A percentile compares a stretch with the other conserved stretches of the same genome.
phyloP scores from a whole-genome alignment of 1,140 invertebrate species.

The Popillia japonica region DNA sequence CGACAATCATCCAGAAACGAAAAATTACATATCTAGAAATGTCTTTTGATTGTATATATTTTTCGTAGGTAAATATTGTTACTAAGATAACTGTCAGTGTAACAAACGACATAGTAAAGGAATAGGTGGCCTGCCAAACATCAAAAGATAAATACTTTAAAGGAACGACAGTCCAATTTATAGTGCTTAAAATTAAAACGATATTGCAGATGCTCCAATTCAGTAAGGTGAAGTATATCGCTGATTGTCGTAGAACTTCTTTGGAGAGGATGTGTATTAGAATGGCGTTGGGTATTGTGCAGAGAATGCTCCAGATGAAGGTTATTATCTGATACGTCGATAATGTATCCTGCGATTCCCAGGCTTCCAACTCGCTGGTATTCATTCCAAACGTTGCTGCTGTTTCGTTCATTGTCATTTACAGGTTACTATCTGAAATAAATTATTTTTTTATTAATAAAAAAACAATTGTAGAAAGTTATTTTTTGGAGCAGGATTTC shows the following conservation, averaged over 20 bases:
- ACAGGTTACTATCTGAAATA: not conserved
- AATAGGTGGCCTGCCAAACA: not conserved
- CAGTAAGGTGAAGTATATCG: not conserved
- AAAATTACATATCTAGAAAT: not conserved
- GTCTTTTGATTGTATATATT: not conserved
- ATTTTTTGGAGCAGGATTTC: no score
- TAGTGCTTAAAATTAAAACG: not conserved
- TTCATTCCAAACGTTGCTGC: not conserved
- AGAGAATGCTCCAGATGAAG: slow-evolving; percentile 21
- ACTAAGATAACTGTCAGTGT: not conserved
- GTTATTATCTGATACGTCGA: slow-evolving; percentile 15
- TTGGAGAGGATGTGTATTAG: slow-evolving; percentile 1
- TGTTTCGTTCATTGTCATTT: not conserved
- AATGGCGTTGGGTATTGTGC: slow-evolving; percentile 15
- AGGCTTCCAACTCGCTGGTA: not conserved
- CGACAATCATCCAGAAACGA: not conserved
- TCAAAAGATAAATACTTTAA: not conserved
- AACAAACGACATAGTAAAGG: not conserved
- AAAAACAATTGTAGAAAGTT: no score
- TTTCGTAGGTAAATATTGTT: not conserved
- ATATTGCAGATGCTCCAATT: slow-evolving; percentile 21
- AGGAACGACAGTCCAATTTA: not conserved
- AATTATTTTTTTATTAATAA: not conserved
- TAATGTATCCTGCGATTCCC: slow-evolving; percentile 3
- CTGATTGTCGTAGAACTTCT: not conserved